Percentiles rank a stretch among this genome's conserved stretches.
Evolutionary conservation across 2,888 invertebrate genomes (phyloP).

Genomic region (Harpalus rubripes): DNA sequence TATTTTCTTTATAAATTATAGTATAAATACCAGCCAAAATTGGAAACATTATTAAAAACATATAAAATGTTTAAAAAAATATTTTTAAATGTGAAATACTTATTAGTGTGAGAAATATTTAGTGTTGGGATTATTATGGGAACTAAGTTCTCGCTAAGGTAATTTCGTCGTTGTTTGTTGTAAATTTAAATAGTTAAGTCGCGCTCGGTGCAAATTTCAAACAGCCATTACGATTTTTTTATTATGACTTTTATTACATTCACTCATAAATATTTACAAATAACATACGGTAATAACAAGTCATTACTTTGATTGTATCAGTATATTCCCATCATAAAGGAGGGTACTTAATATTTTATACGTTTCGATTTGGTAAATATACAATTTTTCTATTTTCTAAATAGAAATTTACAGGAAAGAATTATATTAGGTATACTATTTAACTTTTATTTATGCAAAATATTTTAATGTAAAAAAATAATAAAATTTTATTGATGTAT

Average conservation of each 20-base stretch:
- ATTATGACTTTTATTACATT: conserved; percentile 25
- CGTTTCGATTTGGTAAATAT: conserved; percentile 8
- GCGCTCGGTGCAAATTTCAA: conserved; percentile 28
- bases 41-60: too few relatives aligned
- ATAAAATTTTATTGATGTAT: background rate
- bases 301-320: conserved; percentile 42
- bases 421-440: too few relatives aligned
- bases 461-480: background rate
- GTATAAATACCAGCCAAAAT: too few relatives aligned
- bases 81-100: too few relatives aligned
- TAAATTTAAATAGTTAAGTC: too few relatives aligned
- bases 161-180: too few relatives aligned
- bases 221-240: conserved; percentile 20
- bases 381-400: background rate
- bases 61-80: too few relatives aligned
- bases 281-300: conserved; percentile 34
- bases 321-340: conserved; percentile 40
- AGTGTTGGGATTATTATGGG: too few relatives aligned
- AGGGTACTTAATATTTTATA: conserved; percentile 37
- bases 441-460: too few relatives aligned
- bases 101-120: background rate
- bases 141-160: too few relatives aligned
- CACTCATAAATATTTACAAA: conserved; percentile 41
- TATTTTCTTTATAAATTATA: too few relatives aligned
- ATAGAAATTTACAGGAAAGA: too few relatives aligned